These are phyloP conservation scores for Microcaecilia unicolor DNA, from an alignment of 2,797 vertebrate genomes.

Conservation along the genomic window DNA sequence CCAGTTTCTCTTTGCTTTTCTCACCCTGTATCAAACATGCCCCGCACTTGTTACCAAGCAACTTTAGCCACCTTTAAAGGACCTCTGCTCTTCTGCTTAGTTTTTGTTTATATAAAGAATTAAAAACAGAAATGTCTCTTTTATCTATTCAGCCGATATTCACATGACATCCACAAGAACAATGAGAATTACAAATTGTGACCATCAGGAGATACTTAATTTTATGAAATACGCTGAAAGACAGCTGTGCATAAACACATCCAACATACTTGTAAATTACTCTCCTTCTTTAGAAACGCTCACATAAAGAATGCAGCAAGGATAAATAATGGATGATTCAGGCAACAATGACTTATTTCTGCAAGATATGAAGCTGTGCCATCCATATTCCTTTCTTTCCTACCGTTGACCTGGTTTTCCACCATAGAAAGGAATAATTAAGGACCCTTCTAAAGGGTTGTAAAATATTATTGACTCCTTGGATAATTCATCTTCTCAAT, in stretches of 20 bases:
- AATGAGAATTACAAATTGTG: conserved; percentile 23
- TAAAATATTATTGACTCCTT: neutral
- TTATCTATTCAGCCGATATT: conserved; percentile 14
- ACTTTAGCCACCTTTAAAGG: conserved; percentile 19
- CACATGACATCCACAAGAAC: conserved; percentile 43
- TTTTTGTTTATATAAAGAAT: too few relatives aligned
- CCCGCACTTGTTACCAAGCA: conserved; percentile 12
- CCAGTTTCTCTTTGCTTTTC: too few relatives aligned
- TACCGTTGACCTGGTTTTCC: conserved; percentile 3
- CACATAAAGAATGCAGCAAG: conserved; percentile 19
- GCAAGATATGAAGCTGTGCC: conserved; percentile 2
- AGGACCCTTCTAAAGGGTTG: neutral
- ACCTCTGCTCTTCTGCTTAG: too few relatives aligned
- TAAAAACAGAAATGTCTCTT: neutral
- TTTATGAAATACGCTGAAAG: conserved; percentile 37
- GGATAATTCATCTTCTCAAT: conserved; percentile 1
- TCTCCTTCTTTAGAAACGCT: conserved; percentile 16
- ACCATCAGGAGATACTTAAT: conserved; percentile 47
- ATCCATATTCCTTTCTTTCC: neutral
- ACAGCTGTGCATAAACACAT: conserved; percentile 32
- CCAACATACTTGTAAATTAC: conserved; percentile 40
- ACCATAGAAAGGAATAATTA: conserved; percentile 5
- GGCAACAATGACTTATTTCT: conserved; percentile 28
- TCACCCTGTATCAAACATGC: too few relatives aligned
- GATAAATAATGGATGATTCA: conserved; percentile 28